Conservation (phyloP, 1,140 invertebrate species). For the Campodea augens region DNA sequence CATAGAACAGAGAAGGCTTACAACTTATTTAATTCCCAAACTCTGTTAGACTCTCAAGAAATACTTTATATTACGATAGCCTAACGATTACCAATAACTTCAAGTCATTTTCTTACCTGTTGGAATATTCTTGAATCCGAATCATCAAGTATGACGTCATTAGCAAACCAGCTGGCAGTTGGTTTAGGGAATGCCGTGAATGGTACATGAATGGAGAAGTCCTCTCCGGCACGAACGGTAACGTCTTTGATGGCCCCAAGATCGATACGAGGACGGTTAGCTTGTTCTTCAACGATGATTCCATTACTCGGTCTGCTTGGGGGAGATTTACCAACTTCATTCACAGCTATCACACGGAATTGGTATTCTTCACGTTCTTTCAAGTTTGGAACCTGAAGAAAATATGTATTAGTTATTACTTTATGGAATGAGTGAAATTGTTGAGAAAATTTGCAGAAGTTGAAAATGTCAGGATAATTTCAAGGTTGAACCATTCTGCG, state of each 20-base stretch:
- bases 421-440: too few species aligned
- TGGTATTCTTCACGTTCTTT: conserved; percentile 88
- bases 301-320: conserved; percentile 74
- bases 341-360: conserved; percentile 89
- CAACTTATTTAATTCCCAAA: too few species aligned
- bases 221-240: conserved; percentile 87
- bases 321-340: conserved; percentile 80
- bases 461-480: too few species aligned
- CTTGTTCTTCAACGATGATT: conserved; percentile 80
- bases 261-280: conserved; percentile 90
- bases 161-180: conserved; percentile 75
- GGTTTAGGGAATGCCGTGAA: conserved; percentile 91
- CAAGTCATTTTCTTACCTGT: conserved; percentile 26
- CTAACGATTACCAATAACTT: too few species aligned
- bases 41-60: too few species aligned
- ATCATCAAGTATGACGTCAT: conserved; percentile 56
- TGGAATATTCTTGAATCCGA: conserved; percentile 56
- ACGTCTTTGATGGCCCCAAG: conserved; percentile 82
- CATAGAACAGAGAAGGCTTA: too few species aligned
- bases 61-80: too few species aligned
- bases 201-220: conserved; percentile 88
- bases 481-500: too few species aligned
- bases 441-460: too few species aligned
- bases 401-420: too few species aligned
- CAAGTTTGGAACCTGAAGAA: conserved; percentile 52